phyloP scores from a whole-genome alignment of 2,797 vertebrate species.

The Enteromius fasciolatus region DNA sequence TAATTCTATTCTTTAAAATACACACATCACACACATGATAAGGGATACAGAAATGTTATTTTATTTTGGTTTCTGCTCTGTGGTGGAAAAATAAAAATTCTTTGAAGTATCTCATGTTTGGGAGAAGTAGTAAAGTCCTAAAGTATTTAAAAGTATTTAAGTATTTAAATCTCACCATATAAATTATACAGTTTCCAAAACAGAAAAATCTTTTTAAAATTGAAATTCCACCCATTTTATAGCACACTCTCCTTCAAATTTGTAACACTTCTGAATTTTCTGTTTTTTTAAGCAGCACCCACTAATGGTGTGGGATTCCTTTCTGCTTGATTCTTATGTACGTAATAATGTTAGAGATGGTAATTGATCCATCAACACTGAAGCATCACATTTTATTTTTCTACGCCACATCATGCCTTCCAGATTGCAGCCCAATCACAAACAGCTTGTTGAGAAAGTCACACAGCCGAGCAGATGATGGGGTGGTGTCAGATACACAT shows the following conservation, averaged over 20 bases:
- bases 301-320: not conserved
- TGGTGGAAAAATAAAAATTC: not conserved
- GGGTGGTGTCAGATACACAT: slow-evolving; percentile 43
- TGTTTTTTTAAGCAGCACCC: not conserved
- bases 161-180: slow-evolving; percentile 3
- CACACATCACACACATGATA: not conserved
- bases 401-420: slow-evolving; percentile 53
- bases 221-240: not conserved
- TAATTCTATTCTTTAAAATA: not conserved
- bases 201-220: not conserved
- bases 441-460: slow-evolving; percentile 62
- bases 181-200: not conserved
- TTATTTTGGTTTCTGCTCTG: too few relatives aligned
- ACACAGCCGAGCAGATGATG: slow-evolving; percentile 52
- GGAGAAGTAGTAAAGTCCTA: not conserved
- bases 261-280: slow-evolving; percentile 49
- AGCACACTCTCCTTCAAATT: slow-evolving; percentile 53
- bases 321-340: not conserved
- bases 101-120: not conserved
- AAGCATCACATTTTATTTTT: slow-evolving; percentile 47
- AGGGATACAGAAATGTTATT: not conserved
- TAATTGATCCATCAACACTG: slow-evolving; percentile 58
- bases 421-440: slow-evolving; percentile 57
- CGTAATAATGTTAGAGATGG: not conserved
- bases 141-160: slow-evolving; percentile 13